These are phyloP conservation scores for Hiodon alosoides DNA, from an alignment of 2,113 vertebrate genomes.

Conservation along the genomic window DNA sequence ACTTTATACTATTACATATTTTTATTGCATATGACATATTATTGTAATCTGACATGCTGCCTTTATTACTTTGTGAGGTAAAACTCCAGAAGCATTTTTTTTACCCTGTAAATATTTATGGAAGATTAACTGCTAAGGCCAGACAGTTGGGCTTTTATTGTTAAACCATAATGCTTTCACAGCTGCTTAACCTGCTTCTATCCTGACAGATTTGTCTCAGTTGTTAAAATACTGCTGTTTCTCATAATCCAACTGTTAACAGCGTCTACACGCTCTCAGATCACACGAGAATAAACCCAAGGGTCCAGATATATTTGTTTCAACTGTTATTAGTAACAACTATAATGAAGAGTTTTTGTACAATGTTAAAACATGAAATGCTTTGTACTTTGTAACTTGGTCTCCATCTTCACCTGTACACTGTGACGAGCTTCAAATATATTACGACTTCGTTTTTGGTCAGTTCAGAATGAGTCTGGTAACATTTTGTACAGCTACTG, in stretches of 20 bases:
- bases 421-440: no score
- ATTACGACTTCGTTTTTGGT: neutral
- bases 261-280: neutral
- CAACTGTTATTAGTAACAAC: no score
- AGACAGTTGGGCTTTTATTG: conserved; percentile 43
- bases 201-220: conserved; percentile 42
- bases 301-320: no score
- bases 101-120: neutral
- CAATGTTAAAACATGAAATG: no score
- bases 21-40: neutral
- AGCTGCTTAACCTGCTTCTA: conserved; percentile 43
- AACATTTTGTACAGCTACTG: neutral
- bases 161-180: conserved; percentile 46
- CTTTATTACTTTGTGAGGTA: neutral
- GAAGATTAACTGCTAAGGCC: conserved; percentile 32
- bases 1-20: neutral
- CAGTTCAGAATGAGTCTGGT: conserved; percentile 4
- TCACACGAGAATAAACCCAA: neutral
- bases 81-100: neutral
- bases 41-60: neutral
- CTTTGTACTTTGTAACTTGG: no score
- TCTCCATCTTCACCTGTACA: no score
- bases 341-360: no score
- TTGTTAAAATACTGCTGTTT: conserved; percentile 37
- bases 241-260: conserved; percentile 37